These are phyloP conservation scores for Amia ocellicauda DNA, from an alignment of 2,113 vertebrate genomes.

Conservation along the genomic window DNA sequence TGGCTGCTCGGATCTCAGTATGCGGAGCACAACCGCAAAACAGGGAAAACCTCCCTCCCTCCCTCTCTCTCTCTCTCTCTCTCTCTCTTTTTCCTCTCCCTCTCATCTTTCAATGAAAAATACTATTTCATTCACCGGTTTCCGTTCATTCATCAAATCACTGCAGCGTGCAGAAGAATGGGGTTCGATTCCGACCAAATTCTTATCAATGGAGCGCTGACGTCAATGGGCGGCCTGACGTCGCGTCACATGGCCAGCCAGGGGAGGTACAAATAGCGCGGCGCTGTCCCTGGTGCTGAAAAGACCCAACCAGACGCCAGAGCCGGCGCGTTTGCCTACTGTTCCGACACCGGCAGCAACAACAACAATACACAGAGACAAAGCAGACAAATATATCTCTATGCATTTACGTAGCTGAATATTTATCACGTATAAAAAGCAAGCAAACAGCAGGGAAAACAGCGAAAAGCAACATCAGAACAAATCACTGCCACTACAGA, in stretches of 20 bases:
- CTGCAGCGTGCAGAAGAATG: conserved; percentile 43
- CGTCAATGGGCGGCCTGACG: conserved; percentile 48
- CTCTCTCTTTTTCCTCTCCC: conserved; percentile 21
- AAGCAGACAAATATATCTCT: conserved; percentile 1
- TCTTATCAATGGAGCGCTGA: conserved; percentile 53
- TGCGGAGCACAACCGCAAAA: conserved; percentile 17
- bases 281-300: conserved; percentile 58
- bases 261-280: conserved; percentile 44
- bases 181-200: conserved; percentile 42
- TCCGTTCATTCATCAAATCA: conserved; percentile 48
- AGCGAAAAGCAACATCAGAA: conserved; percentile 22
- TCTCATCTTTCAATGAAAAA: conserved; percentile 28
- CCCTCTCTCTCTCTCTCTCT: conserved; percentile 14
- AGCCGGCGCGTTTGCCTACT: neutral
- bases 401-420: conserved; percentile 5
- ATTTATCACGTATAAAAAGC: neutral
- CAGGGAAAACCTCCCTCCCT: conserved; percentile 18
- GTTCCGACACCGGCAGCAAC: conserved; percentile 1
- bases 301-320: conserved; percentile 34
- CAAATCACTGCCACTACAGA: too few species aligned
- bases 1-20: neutral
- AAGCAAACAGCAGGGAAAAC: neutral
- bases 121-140: conserved; percentile 48
- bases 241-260: conserved; percentile 36
- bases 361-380: conserved; percentile 4